phyloP scores from a whole-genome alignment of 2,888 invertebrate genomes.

The Brenthis ino region DNA sequence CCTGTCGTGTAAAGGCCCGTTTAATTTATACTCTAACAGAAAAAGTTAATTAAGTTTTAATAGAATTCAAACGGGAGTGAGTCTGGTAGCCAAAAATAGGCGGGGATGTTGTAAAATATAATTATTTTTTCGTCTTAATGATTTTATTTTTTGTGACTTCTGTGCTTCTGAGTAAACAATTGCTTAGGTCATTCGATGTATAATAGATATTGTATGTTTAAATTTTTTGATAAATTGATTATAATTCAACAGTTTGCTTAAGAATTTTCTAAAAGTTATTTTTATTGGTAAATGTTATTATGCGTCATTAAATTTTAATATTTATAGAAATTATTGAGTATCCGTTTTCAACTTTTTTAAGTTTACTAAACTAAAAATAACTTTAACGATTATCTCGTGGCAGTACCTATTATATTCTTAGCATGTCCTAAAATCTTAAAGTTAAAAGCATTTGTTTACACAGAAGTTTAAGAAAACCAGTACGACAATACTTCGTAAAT shows the following conservation, averaged over 20 bases:
- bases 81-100: slow-evolving; percentile 82
- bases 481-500: slow-evolving; percentile 73
- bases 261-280: background rate
- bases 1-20: slow-evolving; percentile 68
- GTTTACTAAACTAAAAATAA: no score
- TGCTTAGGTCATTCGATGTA: slow-evolving; percentile 34
- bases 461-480: slow-evolving; percentile 63
- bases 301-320: no score
- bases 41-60: slow-evolving; percentile 83
- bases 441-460: slow-evolving; percentile 59
- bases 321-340: no score
- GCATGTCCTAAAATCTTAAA: slow-evolving; percentile 35
- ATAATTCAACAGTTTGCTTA: background rate
- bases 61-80: slow-evolving; percentile 80
- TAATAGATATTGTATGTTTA: slow-evolving; percentile 14
- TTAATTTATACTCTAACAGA: slow-evolving; percentile 71
- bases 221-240: slow-evolving; percentile 11
- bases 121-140: slow-evolving; percentile 75
- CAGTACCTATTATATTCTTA: background rate
- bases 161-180: slow-evolving; percentile 73
- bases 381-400: no score
- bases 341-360: no score
- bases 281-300: no score
- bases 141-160: slow-evolving; percentile 59
- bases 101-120: slow-evolving; percentile 80